These are phyloP conservation scores for Acanthurus lineatus DNA, from an alignment of 2,797 vertebrate species.

Conservation along the genomic window DNA sequence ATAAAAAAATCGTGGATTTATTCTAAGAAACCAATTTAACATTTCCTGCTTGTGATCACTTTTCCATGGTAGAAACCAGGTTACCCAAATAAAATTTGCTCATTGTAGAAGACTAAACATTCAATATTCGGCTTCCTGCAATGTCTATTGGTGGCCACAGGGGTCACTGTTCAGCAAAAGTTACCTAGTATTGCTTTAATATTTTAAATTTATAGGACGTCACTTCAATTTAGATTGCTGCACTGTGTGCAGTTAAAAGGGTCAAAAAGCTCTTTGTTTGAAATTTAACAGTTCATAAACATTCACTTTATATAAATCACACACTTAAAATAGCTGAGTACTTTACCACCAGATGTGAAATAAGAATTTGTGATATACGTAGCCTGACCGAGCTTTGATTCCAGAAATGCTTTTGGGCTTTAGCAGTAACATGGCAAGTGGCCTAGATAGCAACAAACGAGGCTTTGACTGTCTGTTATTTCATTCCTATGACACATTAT, in stretches of 20 bases:
- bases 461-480: slow-evolving; percentile 19
- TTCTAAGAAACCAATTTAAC: too few relatives aligned
- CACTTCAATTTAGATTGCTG: too few relatives aligned
- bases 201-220: slow-evolving; percentile 2
- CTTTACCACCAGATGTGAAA: slow-evolving; percentile 31
- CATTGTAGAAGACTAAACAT: not conserved
- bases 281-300: slow-evolving; percentile 16
- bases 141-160: not conserved
- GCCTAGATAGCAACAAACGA: slow-evolving; percentile 37
- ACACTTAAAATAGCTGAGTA: slow-evolving; percentile 7
- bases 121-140: not conserved
- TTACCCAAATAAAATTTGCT: not conserved
- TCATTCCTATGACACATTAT: slow-evolving; percentile 34
- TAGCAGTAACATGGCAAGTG: slow-evolving; percentile 17
- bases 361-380: slow-evolving; percentile 2
- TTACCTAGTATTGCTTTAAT: not conserved
- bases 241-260: too few relatives aligned
- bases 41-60: too few relatives aligned
- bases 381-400: slow-evolving; percentile 9
- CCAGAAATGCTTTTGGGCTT: slow-evolving; percentile 25
- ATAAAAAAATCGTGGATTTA: too few relatives aligned
- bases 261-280: not conserved
- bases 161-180: not conserved
- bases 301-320: slow-evolving; percentile 19
- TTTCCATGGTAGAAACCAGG: too few relatives aligned